Percentiles rank a stretch among this genome's conserved stretches.
Conservation (phyloP, 2,797 vertebrate species). For the Melanotaenia boesemani region DNA sequence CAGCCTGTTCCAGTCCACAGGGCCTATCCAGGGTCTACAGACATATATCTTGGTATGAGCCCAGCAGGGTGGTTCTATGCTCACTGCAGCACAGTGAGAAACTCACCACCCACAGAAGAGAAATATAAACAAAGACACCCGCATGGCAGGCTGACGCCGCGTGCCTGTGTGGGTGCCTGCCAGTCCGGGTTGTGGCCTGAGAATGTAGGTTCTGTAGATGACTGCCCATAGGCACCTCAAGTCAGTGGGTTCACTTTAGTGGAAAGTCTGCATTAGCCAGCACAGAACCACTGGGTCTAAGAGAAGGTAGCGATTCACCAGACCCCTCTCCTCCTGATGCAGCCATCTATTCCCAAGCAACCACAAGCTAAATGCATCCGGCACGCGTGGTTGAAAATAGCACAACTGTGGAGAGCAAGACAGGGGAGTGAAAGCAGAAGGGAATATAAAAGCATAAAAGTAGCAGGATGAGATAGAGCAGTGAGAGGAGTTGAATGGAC, state of each 20-base stretch:
- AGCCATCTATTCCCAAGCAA: conserved; percentile 73
- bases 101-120: conserved; percentile 67
- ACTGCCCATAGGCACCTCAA: conserved; percentile 55
- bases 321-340: conserved; percentile 52
- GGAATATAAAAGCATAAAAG: conserved; percentile 51
- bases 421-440: conserved; percentile 2
- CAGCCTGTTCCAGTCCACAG: conserved; percentile 31
- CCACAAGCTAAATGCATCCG: conserved; percentile 83
- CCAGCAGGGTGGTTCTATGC: conserved; percentile 47
- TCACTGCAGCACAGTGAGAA: conserved; percentile 55
- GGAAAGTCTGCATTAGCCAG: conserved; percentile 80
- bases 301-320: conserved; percentile 66
- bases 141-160: conserved; percentile 71
- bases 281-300: conserved; percentile 48
- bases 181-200: conserved; percentile 63
- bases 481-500: conserved; percentile 39
- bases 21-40: conserved; percentile 36
- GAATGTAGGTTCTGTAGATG: conserved; percentile 34
- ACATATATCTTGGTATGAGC: conserved; percentile 32
- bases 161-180: conserved; percentile 68
- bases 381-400: conserved; percentile 73
- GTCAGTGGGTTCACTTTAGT: conserved; percentile 67
- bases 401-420: conserved; percentile 62
- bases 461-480: conserved; percentile 29
- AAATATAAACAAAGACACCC: conserved; percentile 75